These are phyloP conservation scores for Popillia japonica DNA, from an alignment of 1,140 invertebrate genomes.

Conservation along the genomic window DNA sequence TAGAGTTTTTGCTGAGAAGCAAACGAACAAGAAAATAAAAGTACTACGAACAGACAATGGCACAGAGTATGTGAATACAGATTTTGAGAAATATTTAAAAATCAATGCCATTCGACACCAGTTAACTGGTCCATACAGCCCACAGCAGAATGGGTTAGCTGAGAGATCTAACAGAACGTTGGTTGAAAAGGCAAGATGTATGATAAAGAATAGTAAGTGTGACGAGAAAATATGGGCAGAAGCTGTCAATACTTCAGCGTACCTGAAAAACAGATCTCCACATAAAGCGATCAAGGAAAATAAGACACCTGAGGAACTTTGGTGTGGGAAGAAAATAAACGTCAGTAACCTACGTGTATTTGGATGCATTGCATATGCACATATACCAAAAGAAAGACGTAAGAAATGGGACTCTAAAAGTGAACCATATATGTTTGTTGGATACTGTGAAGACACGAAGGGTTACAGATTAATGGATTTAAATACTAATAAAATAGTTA, in stretches of 20 bases:
- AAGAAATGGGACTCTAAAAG: conserved; percentile 56
- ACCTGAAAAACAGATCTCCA: conserved; percentile 54
- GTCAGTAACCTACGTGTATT: conserved; percentile 51
- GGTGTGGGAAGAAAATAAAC: conserved; percentile 46
- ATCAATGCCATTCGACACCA: conserved; percentile 43
- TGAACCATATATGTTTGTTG: conserved; percentile 51
- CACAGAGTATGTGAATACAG: conserved; percentile 29
- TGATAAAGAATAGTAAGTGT: conserved; percentile 12
- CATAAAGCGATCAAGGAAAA: background rate
- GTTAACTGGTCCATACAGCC: conserved; percentile 43
- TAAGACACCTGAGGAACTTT: conserved; percentile 49
- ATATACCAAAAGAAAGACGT: conserved; percentile 52
- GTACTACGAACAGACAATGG: conserved; percentile 34
- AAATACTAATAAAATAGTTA: conserved; percentile 3
- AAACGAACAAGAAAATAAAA: conserved; percentile 35
- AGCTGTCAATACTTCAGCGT: conserved; percentile 53
- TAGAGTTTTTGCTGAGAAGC: conserved; percentile 11
- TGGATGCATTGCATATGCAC: conserved; percentile 48
- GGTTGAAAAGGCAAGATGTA: conserved; percentile 37
- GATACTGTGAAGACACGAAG: conserved; percentile 52
- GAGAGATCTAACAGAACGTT: conserved; percentile 41
- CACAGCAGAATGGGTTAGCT: conserved; percentile 43
- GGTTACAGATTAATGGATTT: conserved; percentile 48
- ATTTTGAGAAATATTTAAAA: conserved; percentile 32
- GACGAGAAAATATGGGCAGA: conserved; percentile 50